Evolutionary conservation across 1,140 invertebrate species (phyloP).

Genomic region (Danaus plexippus): DNA sequence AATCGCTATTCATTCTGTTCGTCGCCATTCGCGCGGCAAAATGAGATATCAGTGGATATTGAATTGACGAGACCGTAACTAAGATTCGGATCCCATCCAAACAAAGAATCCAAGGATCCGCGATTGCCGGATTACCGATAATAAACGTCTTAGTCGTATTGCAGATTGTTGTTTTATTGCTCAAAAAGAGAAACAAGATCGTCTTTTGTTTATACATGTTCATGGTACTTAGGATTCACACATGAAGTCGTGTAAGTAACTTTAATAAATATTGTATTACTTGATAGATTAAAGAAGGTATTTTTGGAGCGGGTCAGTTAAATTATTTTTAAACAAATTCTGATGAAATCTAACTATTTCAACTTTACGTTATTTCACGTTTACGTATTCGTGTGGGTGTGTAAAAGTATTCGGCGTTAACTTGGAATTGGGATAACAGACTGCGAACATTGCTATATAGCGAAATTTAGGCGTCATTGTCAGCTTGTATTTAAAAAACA

Average conservation of each 20-base stretch:
- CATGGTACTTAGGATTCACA: neutral
- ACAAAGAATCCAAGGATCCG: constrained; percentile 34
- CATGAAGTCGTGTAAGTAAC: neutral
- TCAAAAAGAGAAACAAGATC: neutral
- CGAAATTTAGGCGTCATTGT: too few relatives aligned
- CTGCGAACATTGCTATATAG: too few relatives aligned
- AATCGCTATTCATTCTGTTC: constrained; percentile 42
- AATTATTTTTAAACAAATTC: too few relatives aligned
- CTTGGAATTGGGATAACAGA: too few relatives aligned
- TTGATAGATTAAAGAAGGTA: too few relatives aligned
- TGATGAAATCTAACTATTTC: too few relatives aligned
- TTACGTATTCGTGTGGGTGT: too few relatives aligned
- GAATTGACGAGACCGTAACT: constrained; percentile 48
- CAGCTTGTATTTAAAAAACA: too few relatives aligned
- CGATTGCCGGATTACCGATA: constrained; percentile 35
- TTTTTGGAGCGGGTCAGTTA: too few relatives aligned
- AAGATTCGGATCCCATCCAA: constrained; percentile 29
- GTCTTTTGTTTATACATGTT: neutral
- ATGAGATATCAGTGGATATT: constrained; percentile 66
- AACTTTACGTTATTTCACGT: too few relatives aligned
- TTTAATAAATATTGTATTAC: too few relatives aligned
- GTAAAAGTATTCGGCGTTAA: too few relatives aligned
- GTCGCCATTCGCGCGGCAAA: constrained; percentile 53
- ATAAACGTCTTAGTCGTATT: constrained; percentile 29
- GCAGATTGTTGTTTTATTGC: neutral